Conservation (phyloP, 2,797 vertebrate species). For the Sitta carolinensis region DNA sequence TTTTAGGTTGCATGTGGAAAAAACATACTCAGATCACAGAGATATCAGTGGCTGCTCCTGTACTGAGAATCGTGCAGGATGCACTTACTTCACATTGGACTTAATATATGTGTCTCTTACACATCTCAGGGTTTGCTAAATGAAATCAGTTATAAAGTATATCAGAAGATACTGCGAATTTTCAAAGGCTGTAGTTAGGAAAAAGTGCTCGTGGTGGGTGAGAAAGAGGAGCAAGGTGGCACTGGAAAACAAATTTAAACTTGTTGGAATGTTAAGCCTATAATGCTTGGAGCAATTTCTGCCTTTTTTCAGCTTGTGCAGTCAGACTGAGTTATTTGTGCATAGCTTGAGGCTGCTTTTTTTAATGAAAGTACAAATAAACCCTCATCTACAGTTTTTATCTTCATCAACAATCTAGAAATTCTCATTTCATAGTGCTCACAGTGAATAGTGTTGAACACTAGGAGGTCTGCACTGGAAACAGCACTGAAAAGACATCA, state of each 20-base stretch:
- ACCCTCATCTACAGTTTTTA: background rate
- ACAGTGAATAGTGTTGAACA: background rate
- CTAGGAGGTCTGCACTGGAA: constrained; percentile 13
- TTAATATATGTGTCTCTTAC: background rate
- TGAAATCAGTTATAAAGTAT: background rate
- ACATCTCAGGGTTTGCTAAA: background rate
- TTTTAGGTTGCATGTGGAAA: background rate
- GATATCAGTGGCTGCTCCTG: background rate
- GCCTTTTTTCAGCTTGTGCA: background rate
- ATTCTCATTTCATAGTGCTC: background rate
- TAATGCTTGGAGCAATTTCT: background rate
- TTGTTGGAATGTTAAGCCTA: background rate
- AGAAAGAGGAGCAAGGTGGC: background rate
- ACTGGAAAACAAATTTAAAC: background rate
- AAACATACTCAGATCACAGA: background rate
- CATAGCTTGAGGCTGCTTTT: background rate
- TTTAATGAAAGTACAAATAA: constrained; percentile 18
- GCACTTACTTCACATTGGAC: background rate
- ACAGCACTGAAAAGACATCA: background rate
- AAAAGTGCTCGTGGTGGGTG: background rate
- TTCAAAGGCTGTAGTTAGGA: background rate
- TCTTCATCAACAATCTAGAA: constrained; percentile 13
- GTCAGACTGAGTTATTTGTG: constrained; percentile 14
- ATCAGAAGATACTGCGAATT: background rate
- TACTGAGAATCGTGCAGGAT: background rate